Conservation (phyloP, 2,888 invertebrate genomes). For the Chaetogeoica ovagalla region DNA sequence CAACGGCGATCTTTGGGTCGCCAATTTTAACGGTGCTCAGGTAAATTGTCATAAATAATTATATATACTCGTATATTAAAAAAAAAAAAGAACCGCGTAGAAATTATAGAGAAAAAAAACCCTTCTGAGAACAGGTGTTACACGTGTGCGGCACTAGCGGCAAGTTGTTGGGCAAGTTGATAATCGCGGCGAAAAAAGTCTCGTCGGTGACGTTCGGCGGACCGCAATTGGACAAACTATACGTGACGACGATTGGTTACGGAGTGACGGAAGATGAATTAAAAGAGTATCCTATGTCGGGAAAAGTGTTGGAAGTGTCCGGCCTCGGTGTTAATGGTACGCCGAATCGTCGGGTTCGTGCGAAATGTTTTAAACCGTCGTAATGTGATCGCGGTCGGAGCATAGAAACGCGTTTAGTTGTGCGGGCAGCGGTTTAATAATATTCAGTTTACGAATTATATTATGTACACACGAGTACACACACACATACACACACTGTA, state of each 20-base stretch:
- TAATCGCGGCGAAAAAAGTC: conserved; percentile 66
- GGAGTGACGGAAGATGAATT: conserved; percentile 62
- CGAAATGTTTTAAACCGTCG: conserved; percentile 15
- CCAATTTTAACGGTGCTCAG: conserved; percentile 56
- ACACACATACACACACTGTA: too few species aligned
- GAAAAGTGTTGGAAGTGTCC: conserved; percentile 60
- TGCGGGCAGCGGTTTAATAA: too few species aligned
- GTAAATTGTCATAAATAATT: conserved; percentile 42
- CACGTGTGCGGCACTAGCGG: conserved; percentile 66
- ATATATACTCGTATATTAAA: not conserved
- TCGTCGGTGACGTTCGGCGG: conserved; percentile 76
- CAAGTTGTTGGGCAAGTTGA: conserved; percentile 64
- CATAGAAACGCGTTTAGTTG: too few species aligned
- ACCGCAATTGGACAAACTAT: conserved; percentile 67
- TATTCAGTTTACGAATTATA: too few species aligned
- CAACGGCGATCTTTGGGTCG: conserved; percentile 60
- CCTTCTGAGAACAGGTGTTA: conserved; percentile 62
- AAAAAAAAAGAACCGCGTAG: not conserved
- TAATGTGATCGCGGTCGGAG: too few species aligned
- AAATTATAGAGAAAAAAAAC: not conserved
- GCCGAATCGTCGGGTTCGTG: not conserved
- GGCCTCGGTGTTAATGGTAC: conserved; percentile 46
- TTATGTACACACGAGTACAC: too few species aligned
- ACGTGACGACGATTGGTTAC: conserved; percentile 67
- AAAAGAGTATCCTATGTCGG: conserved; percentile 61